phyloP scores from a whole-genome alignment of 2,888 invertebrate genomes.

The Apeira syringaria region DNA sequence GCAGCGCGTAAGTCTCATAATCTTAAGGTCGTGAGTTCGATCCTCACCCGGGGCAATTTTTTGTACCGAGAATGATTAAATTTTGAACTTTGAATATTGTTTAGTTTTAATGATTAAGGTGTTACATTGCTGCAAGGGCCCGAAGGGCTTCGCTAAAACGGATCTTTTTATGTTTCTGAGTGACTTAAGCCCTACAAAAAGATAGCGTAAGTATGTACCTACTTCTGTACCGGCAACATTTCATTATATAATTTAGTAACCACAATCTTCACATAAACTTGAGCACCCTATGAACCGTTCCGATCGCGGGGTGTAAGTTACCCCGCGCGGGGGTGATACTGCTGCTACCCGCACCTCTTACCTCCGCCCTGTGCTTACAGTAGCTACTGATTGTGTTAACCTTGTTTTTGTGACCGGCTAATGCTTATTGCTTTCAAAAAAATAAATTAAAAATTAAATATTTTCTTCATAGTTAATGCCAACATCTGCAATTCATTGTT shows the following conservation, averaged over 20 bases:
- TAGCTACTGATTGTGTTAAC: conserved; percentile 18
- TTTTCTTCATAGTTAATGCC: neutral
- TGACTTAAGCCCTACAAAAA: too few relatives aligned
- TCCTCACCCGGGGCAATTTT: conserved; percentile 95
- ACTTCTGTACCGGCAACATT: neutral
- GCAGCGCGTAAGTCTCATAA: conserved; percentile 95
- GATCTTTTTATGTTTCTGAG: too few relatives aligned
- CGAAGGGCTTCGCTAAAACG: too few relatives aligned
- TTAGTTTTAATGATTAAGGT: too few relatives aligned
- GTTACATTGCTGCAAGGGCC: too few relatives aligned
- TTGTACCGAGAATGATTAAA: conserved; percentile 55
- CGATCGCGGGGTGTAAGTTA: conserved; percentile 62
- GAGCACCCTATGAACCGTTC: conserved; percentile 54
- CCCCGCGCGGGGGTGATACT: conserved; percentile 60
- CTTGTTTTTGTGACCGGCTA: conserved; percentile 28
- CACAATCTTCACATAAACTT: too few relatives aligned
- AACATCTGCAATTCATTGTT: neutral
- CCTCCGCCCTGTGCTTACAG: conserved; percentile 25
- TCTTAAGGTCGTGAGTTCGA: conserved; percentile 98
- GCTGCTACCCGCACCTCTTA: conserved; percentile 30
- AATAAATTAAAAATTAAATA: neutral
- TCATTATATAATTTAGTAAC: too few relatives aligned
- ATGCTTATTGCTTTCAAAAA: conserved; percentile 3
- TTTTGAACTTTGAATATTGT: too few relatives aligned
- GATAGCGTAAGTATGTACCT: neutral